phyloP scores from a whole-genome alignment of 2,797 vertebrate genomes.

The Prunella strophiata region DNA sequence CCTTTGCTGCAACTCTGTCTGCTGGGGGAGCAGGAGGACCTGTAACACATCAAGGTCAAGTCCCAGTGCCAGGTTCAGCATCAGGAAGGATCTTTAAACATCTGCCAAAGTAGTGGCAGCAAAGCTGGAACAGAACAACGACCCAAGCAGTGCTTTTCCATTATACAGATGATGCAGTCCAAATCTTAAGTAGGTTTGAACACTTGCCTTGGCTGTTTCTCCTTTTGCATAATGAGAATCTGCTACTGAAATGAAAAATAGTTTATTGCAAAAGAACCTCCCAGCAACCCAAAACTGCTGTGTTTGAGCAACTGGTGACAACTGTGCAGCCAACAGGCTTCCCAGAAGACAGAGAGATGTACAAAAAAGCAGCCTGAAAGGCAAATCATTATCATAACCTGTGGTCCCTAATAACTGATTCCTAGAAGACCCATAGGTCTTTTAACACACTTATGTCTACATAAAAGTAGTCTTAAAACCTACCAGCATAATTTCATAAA shows the following conservation, averaged over 20 bases:
- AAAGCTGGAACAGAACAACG: background rate
- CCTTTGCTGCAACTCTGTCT: background rate
- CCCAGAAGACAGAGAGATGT: background rate
- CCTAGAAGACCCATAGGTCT: background rate
- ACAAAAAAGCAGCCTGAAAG: background rate
- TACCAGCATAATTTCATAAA: background rate
- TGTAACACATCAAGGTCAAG: background rate
- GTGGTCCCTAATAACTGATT: background rate
- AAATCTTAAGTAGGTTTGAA: slow-evolving; percentile 14
- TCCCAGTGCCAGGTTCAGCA: background rate
- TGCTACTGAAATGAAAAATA: slow-evolving; percentile 16
- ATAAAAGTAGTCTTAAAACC: background rate
- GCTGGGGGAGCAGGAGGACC: background rate
- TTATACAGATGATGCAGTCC: background rate
- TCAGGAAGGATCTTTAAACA: background rate
- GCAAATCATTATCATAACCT: background rate
- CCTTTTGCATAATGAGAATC: slow-evolving; percentile 17
- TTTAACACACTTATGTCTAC: background rate
- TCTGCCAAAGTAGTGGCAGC: background rate
- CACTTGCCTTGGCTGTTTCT: slow-evolving; percentile 8
- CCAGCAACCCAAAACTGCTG: background rate
- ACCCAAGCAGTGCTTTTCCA: background rate
- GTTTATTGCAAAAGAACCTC: background rate
- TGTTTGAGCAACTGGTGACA: background rate
- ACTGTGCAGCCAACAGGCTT: background rate